phyloP scores from a whole-genome alignment of 2,113 vertebrate species.

The Caranx ignobilis region DNA sequence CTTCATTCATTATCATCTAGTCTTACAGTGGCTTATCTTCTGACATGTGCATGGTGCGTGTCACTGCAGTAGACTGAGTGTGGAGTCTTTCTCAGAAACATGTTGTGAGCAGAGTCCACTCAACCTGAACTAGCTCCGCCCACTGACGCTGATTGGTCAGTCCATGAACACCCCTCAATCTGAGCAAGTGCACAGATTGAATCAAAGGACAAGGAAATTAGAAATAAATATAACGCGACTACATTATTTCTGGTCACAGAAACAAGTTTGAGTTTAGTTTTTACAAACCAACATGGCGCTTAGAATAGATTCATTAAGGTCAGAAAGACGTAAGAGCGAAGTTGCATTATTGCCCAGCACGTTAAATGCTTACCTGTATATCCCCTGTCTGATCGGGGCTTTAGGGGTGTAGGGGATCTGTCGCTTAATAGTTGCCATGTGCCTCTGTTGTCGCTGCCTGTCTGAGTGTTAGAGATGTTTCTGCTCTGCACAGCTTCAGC shows the following conservation, averaged over 20 bases:
- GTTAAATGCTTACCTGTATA: constrained; percentile 81
- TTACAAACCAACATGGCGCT: neutral
- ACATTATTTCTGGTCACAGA: neutral
- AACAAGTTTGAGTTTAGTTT: neutral
- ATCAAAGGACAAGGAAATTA: neutral
- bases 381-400: constrained; percentile 81
- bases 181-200: neutral
- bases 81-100: no score
- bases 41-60: no score
- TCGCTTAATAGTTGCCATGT: constrained; percentile 76
- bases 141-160: constrained; percentile 40
- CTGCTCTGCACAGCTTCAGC: neutral
- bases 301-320: neutral
- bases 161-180: constrained; percentile 29
- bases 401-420: constrained; percentile 74
- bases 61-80: no score
- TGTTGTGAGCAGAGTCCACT: neutral
- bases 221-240: neutral
- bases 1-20: no score
- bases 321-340: no score
- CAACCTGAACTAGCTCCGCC: constrained; percentile 7
- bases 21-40: no score
- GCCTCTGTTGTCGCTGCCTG: neutral
- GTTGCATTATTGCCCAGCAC: neutral
- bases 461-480: neutral